A percentile compares a stretch with the other conserved stretches of the same genome.
Conservation (phyloP, 2,797 vertebrate species). For the Eutrigla gurnardus region DNA sequence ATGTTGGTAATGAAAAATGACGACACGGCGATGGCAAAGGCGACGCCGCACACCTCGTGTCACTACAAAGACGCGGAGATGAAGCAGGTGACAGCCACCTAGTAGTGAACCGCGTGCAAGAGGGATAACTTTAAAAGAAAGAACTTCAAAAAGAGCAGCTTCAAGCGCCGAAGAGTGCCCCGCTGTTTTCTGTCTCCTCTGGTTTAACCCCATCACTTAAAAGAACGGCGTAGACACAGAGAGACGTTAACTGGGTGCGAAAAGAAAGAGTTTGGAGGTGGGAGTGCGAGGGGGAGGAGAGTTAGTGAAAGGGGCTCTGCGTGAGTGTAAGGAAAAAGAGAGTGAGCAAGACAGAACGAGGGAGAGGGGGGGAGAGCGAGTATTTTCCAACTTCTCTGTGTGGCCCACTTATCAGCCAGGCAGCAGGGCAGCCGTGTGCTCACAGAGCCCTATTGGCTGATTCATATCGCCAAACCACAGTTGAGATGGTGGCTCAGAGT, state of each 20-base stretch:
- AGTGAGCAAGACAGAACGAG: slow-evolving; percentile 32
- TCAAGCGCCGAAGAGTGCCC: slow-evolving; percentile 51
- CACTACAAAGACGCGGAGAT: slow-evolving; percentile 73
- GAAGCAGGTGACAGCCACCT: slow-evolving; percentile 73
- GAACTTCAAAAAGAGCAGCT: slow-evolving; percentile 66
- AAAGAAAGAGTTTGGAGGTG: slow-evolving; percentile 48
- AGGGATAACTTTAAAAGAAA: slow-evolving; percentile 62
- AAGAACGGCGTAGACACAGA: slow-evolving; percentile 56
- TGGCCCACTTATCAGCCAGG: slow-evolving; percentile 75
- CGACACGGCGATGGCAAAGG: slow-evolving; percentile 62
- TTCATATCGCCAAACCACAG: slow-evolving; percentile 74
- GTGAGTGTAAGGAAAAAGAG: slow-evolving; percentile 23
- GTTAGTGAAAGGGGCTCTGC: slow-evolving; percentile 38
- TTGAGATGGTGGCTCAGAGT: slow-evolving; percentile 64
- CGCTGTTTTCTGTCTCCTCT: slow-evolving; percentile 65
- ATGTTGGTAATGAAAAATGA: slow-evolving; percentile 75
- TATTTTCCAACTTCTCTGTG: slow-evolving; percentile 73
- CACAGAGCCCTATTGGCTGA: slow-evolving; percentile 74
- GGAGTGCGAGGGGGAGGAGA: slow-evolving; percentile 20
- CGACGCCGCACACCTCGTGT: slow-evolving; percentile 52
- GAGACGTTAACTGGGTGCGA: slow-evolving; percentile 63
- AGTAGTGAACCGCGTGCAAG: slow-evolving; percentile 59
- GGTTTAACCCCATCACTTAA: slow-evolving; percentile 74
- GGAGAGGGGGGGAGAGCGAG: slow-evolving; percentile 51
- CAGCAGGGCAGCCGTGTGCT: slow-evolving; percentile 72